Conservation (phyloP, 2,797 vertebrate genomes). For the Cetoscarus ocellatus region DNA sequence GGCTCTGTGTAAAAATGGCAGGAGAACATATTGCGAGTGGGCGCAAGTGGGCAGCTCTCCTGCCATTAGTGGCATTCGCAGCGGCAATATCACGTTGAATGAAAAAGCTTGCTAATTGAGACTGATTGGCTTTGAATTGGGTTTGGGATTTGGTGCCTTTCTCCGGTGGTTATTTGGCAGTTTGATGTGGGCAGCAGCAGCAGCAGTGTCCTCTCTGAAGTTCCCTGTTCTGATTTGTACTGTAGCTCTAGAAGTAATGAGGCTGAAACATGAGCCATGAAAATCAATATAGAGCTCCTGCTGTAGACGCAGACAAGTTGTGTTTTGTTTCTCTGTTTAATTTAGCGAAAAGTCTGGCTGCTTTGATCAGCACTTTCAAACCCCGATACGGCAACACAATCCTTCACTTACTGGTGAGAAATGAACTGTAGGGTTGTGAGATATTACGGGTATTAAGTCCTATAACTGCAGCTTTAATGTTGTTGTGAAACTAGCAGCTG, state of each 20-base stretch:
- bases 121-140: constrained; percentile 45
- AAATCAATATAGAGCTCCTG: constrained; percentile 60
- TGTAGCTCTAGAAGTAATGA: constrained; percentile 53
- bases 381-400: constrained; percentile 15
- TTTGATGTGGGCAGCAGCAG: constrained; percentile 34
- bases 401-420: not conserved
- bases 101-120: constrained; percentile 40
- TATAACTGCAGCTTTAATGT: constrained; percentile 38
- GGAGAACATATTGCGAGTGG: constrained; percentile 57
- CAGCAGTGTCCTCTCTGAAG: constrained; percentile 20
- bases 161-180: constrained; percentile 35
- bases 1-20: constrained; percentile 23
- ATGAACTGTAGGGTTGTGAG: constrained; percentile 19
- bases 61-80: constrained; percentile 17
- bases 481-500: constrained; percentile 24
- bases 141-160: constrained; percentile 44
- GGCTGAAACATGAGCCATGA: constrained; percentile 51
- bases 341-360: constrained; percentile 55
- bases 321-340: constrained; percentile 41
- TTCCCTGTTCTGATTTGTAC: constrained; percentile 10
- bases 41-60: constrained; percentile 38
- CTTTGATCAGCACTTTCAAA: constrained; percentile 65
- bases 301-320: constrained; percentile 42
- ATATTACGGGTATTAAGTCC: constrained; percentile 29
- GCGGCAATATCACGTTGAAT: not conserved